Base-by-base conservation (phyloP, 2,797 vertebrate species). In the Rachycentron canadum region DNA sequence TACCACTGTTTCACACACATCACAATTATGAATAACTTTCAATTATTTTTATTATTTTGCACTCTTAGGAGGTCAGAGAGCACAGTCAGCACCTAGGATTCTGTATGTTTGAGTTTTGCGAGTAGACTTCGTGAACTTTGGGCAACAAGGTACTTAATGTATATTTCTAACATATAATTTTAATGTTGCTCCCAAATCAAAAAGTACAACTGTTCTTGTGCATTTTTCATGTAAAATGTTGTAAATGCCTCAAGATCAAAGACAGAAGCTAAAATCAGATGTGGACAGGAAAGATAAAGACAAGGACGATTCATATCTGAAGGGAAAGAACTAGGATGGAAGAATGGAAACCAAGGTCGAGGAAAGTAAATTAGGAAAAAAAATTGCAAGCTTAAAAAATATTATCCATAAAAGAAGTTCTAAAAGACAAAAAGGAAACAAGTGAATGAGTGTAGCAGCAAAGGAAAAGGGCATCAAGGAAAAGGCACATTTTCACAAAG, bases 401-500 rank as follows among this genome's bases (percentile, higher is more conserved):
- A 69, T 66, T 19, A 49, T 36, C 26, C 45, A 38, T 28, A 53
- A 30, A 53, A 63, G 2, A 43, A n/a, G 26, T 13, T 36, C 17
- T 65, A 6, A 66, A 11, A 41, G 52, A 49, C 38, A 69, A 66
- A 63, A 30, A 49, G 8, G 43, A 57, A 36, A 56, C 38, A 8
- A 10, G 41, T 43, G 45, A 8, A 53, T 23, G 30, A 65, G 56
- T 38, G 23, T 32, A 50, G n/a, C 55, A 59, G 60, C 5, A 5
- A 67, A 19, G 47, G 40, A 4, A 23, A 59, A 45, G 34, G 43
- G 60, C 58, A 77, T 67, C 13, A 30, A 78, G 57, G 36, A 66
- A 78, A 80, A 73, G n/a, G 32, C 30, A 52, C 57, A 57, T 85
- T 80, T 79, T 73, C 21, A 81, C 43, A 62, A 85, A 84, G 50